A percentile compares a stretch with the other conserved stretches of the same genome.
These are phyloP conservation scores for Ceratotherium simum DNA, from an alignment of 2,113 vertebrate species.

Conservation along the genomic window DNA sequence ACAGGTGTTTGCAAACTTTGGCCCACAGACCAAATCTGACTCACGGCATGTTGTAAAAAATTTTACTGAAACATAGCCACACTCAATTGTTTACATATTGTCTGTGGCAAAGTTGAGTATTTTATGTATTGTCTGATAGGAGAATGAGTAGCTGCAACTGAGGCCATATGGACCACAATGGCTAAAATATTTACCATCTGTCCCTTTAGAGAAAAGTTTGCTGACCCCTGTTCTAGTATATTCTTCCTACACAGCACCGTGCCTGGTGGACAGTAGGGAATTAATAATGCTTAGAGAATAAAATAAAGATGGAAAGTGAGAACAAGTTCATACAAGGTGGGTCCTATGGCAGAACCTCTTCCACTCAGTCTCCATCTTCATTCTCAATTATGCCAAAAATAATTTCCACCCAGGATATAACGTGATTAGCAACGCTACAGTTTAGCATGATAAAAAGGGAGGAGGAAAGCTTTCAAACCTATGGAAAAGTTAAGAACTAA, in stretches of 20 bases:
- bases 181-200: neutral
- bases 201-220: neutral
- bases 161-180: neutral
- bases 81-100: neutral
- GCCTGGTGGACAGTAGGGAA: neutral
- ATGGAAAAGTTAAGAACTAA: constrained; percentile 61
- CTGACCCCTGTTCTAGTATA: neutral
- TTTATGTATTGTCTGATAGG: neutral
- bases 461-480: constrained; percentile 28
- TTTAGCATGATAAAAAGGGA: neutral
- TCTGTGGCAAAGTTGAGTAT: neutral
- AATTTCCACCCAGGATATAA: constrained; percentile 51
- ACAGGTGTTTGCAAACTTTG: neutral
- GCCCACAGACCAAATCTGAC: neutral
- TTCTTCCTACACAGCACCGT: neutral
- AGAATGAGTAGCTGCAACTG: neutral
- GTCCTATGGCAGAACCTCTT: neutral
- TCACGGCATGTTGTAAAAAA: neutral
- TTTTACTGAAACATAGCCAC: neutral
- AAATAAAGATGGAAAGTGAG: constrained; percentile 5
- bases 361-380: neutral
- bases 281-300: constrained; percentile 3
- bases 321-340: neutral
- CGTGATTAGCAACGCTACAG: constrained; percentile 1
- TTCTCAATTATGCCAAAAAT: constrained; percentile 57